phyloP scores from a whole-genome alignment of 1,140 invertebrate species.

The Vanessa atalanta region DNA sequence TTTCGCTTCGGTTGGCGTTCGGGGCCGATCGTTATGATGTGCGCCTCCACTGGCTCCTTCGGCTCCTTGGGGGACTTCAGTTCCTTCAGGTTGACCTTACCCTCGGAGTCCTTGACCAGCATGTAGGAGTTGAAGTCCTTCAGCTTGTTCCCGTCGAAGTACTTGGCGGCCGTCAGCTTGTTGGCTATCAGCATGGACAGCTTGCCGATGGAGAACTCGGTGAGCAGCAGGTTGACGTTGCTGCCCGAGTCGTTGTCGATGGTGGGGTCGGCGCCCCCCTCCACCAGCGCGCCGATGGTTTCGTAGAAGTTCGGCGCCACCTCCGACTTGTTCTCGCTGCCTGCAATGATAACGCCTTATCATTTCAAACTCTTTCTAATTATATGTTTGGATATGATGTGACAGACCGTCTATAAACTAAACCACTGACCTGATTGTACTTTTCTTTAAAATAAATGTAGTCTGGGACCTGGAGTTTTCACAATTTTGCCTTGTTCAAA shows the following conservation, averaged over 20 bases:
- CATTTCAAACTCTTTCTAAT: too few relatives aligned
- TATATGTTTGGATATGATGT: too few relatives aligned
- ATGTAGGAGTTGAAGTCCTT: slow-evolving; percentile 47
- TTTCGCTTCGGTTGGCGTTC: background rate
- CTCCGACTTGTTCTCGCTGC: slow-evolving; percentile 46
- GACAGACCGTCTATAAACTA: too few relatives aligned
- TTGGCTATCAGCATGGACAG: slow-evolving; percentile 58
- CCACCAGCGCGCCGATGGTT: slow-evolving; percentile 55
- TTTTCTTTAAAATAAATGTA: too few relatives aligned
- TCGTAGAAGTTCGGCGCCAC: slow-evolving; percentile 49
- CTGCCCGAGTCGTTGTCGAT: slow-evolving; percentile 51
- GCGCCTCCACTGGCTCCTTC: background rate
- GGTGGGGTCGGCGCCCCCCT: slow-evolving; percentile 51
- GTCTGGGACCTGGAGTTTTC: too few relatives aligned
- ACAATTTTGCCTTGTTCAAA: too few relatives aligned
- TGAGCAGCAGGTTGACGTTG: slow-evolving; percentile 49
- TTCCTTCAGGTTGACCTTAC: slow-evolving; percentile 35
- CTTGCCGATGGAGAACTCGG: slow-evolving; percentile 49
- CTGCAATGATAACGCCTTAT: slow-evolving; percentile 38
- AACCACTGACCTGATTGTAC: too few relatives aligned
- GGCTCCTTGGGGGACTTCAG: background rate
- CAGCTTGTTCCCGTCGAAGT: slow-evolving; percentile 22
- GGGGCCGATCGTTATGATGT: too few relatives aligned
- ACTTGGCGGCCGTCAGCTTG: slow-evolving; percentile 46
- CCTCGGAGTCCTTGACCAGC: slow-evolving; percentile 49